Evolutionary conservation across 2,797 vertebrate genomes (phyloP), one percentile per base, ranked within the genome.

Genomic region (Hypotaenidia okinawae): DNA sequence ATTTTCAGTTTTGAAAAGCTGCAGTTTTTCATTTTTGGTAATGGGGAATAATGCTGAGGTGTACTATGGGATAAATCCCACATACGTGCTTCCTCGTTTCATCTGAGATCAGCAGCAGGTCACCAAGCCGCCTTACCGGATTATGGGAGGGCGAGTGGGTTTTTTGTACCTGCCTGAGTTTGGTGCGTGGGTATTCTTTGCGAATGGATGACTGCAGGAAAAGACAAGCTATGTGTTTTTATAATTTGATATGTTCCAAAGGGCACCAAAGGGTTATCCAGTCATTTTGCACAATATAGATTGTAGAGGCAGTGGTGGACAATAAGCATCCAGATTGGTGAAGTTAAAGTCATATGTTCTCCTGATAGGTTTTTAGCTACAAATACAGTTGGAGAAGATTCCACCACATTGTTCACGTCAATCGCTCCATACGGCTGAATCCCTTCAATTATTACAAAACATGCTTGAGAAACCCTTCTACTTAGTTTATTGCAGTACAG

Each of bases 51-150:
- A 30, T 87, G 69, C 37, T 87, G 57, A 80, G 64, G 58, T 78
- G 27, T 84, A 39, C 45, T 87, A 35, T 54, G 87, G 76, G 73
- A 67, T 89, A 66, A 91, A 78, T 78, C 76, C 58, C 37, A 85
- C 54, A n/a, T 75, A 80, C 5, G 37, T 87, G 55, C 54, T 78
- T 91, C 63, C 57, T 78, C 72, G 59, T 88, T 93, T 81, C 51
- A 63, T 78, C 54, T 78, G 73, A 84, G 76, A 93, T 70, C 84
- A 87, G 57, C 43, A 83, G 79, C 87, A 95, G 81, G 62, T 91
- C 90, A 91, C 55, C 5, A 58, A 70, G 23, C 11, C 61, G 74
- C 84, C 84, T 92, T 86, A 87, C 4, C 79, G 75, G 73, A 75
- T 92, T 77, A 47, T 51, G 80, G 59, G 73, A 84, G 73, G n/a